Base-by-base conservation (phyloP, 2,888 invertebrate genomes). In the Carterocephalus palaemon region DNA sequence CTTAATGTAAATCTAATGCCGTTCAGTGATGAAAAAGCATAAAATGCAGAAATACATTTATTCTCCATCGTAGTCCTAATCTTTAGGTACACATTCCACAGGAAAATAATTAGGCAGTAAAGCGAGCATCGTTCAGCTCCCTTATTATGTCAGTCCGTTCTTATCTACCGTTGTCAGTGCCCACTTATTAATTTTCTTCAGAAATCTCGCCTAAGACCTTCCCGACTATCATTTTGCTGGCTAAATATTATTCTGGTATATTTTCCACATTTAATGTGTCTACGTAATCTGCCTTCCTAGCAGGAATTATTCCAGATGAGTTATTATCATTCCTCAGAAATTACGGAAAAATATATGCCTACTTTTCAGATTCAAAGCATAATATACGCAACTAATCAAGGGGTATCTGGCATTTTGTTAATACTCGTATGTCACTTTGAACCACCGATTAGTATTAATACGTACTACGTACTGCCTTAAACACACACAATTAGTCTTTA, bases 121-220 rank as follows among this genome's bases (percentile, higher is more conserved):
- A 51, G 46, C 39, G 43, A 37, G 50, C 51, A 49, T 54, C 52
- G 57, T 53, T 57, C 45, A 40, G 53, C 55, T 53, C 54, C 64
- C 60, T 62, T 54, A 62, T 62, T 62, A 62, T 60, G 46, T 57
- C 49, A 55, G 59, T 53, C 45, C 41, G 37, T 52, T 48, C 60
- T 63, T 65, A 64, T 64, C 65, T 61, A 54, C 52, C 45, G 47
- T 53, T 60, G 64, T 63, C 62, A 64, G 65, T 59, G 49, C 49
- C 47, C 46, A 49, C 55, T 57, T 62, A 61, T 63, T 60, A 62
- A 64, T 64, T 56, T 47, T 48, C 45, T 52, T 49, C 49, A 54
- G 52, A 54, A 54, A 56, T 48, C 51, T 48, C 39, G 20, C 45
- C 48, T 37, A 45, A 38, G 31, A 45, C 37, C 32, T 38, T 32